Conservation (phyloP, 2,113 vertebrate genomes). For the Clarias gariepinus region DNA sequence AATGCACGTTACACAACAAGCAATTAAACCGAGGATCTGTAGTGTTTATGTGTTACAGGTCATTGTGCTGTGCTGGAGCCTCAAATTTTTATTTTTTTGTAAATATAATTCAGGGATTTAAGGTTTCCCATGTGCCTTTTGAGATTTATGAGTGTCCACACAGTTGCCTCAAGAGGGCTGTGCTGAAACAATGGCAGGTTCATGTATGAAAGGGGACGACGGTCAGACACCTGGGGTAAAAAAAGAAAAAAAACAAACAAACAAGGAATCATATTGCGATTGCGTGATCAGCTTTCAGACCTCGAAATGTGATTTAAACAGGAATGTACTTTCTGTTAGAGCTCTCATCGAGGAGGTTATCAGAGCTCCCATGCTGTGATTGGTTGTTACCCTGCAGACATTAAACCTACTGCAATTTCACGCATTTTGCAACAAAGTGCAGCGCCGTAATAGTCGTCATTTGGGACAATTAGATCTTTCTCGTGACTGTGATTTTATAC, state of each 20-base stretch:
- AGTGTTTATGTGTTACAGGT: background rate
- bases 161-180: slow-evolving; percentile 6
- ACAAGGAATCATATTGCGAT: background rate
- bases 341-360: background rate
- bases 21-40: background rate
- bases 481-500: slow-evolving; percentile 18
- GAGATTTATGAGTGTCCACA: background rate
- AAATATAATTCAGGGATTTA: background rate
- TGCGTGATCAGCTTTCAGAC: background rate
- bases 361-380: background rate
- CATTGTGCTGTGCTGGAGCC: background rate
- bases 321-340: background rate
- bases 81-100: background rate
- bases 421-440: slow-evolving; percentile 22
- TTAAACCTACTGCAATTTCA: slow-evolving; percentile 8
- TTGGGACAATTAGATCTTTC: slow-evolving; percentile 18
- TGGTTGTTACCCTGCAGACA: slow-evolving; percentile 3
- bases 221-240: background rate
- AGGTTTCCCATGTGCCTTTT: background rate
- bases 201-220: background rate
- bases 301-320: background rate
- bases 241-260: background rate
- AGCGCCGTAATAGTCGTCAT: slow-evolving; percentile 8
- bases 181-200: slow-evolving; percentile 11
- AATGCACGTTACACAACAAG: background rate